These are phyloP conservation scores for Electrona antarctica DNA, from an alignment of 2,113 vertebrate species.

Conservation along the genomic window DNA sequence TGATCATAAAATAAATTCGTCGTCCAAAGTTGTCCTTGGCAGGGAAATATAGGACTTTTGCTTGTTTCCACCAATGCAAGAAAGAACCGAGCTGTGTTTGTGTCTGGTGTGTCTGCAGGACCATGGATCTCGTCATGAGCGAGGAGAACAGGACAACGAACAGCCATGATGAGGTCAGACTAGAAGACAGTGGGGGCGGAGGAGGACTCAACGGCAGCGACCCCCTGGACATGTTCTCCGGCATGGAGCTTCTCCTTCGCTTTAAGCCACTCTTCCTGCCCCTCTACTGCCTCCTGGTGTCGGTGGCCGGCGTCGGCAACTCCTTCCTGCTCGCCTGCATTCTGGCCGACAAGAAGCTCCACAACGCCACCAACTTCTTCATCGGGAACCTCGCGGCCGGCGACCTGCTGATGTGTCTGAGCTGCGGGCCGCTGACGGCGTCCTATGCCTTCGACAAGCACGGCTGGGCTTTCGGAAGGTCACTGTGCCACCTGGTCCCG, in stretches of 20 bases:
- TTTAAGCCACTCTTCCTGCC: slow-evolving; percentile 80
- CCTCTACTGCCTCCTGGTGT: slow-evolving; percentile 78
- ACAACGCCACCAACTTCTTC: slow-evolving; percentile 84
- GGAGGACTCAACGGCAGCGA: slow-evolving; percentile 67
- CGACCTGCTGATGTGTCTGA: slow-evolving; percentile 83
- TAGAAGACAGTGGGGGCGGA: slow-evolving; percentile 26
- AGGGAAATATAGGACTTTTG: too few relatives aligned
- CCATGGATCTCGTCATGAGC: slow-evolving; percentile 68
- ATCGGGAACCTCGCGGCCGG: slow-evolving; percentile 80
- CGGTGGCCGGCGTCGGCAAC: slow-evolving; percentile 79
- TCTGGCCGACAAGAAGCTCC: slow-evolving; percentile 78
- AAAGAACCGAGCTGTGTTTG: too few relatives aligned
- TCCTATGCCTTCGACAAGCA: slow-evolving; percentile 80
- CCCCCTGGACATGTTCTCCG: slow-evolving; percentile 73
- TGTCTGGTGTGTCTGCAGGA: slow-evolving; percentile 16
- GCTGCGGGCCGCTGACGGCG: slow-evolving; percentile 79
- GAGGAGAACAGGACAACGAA: slow-evolving; percentile 37
- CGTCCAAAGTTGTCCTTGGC: too few relatives aligned
- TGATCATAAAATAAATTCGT: too few relatives aligned
- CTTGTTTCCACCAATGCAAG: too few relatives aligned
- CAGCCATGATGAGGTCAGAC: slow-evolving; percentile 32
- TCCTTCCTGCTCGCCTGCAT: slow-evolving; percentile 79
- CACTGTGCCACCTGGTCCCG: slow-evolving; percentile 78
- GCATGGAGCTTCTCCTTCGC: slow-evolving; percentile 76
- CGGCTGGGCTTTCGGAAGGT: slow-evolving; percentile 80